These are phyloP conservation scores for Linyphia triangularis DNA, from an alignment of 2,888 invertebrate genomes.

Conservation along the genomic window DNA sequence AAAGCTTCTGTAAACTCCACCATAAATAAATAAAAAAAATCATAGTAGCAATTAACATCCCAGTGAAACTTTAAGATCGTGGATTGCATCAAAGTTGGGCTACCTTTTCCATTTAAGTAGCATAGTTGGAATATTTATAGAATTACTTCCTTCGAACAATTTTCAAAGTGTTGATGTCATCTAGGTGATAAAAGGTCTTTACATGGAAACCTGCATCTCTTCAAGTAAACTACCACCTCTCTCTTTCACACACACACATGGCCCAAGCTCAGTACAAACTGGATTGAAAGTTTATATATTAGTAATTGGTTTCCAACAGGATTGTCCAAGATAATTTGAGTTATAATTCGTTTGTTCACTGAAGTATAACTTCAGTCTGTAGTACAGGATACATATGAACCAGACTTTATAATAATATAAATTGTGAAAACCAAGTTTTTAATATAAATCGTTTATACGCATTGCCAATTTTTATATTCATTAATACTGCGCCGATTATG, in stretches of 20 bases:
- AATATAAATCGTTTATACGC: too few species aligned
- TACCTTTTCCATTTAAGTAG: conserved; percentile 33
- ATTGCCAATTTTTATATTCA: too few species aligned
- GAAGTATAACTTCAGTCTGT: too few species aligned
- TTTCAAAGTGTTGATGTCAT: conserved; percentile 3
- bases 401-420: too few species aligned
- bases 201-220: too few species aligned
- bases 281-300: conserved; percentile 46
- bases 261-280: conserved; percentile 52
- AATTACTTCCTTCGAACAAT: background rate
- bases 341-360: too few species aligned
- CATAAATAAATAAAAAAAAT: background rate
- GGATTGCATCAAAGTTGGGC: background rate
- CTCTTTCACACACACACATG: background rate
- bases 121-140: conserved; percentile 23
- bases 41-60: background rate
- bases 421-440: too few species aligned
- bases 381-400: too few species aligned
- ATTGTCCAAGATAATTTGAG: conserved; percentile 30
- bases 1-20: background rate
- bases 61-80: background rate
- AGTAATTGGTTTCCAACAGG: background rate
- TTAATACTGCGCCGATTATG: too few species aligned
- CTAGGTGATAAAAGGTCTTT: background rate
- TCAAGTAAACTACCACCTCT: conserved; percentile 17